These are phyloP conservation scores for Ariopsis seemanni DNA, from an alignment of 2,113 vertebrate genomes.

Conservation along the genomic window DNA sequence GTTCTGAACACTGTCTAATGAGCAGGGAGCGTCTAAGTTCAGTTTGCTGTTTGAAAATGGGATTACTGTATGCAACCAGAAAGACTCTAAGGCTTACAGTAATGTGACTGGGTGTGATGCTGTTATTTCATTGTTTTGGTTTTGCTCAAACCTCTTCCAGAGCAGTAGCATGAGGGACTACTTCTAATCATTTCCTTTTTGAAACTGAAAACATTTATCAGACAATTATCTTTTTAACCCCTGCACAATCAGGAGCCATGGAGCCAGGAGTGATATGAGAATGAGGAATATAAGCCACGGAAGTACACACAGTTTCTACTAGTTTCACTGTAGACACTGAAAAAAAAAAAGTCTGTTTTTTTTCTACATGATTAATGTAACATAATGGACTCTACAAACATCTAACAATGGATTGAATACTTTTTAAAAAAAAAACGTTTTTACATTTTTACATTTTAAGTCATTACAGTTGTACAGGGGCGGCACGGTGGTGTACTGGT, in stretches of 20 bases:
- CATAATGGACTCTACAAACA: too few relatives aligned
- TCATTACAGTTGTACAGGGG: too few relatives aligned
- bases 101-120: not conserved
- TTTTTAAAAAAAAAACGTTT: too few relatives aligned
- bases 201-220: not conserved
- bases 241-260: not conserved
- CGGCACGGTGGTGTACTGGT: too few relatives aligned
- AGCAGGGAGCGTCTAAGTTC: not conserved
- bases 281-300: too few relatives aligned
- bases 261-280: not conserved
- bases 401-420: not conserved
- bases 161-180: not conserved
- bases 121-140: not conserved
- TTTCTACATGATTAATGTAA: too few relatives aligned
- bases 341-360: too few relatives aligned
- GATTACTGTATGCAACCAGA: not conserved
- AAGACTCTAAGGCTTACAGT: not conserved
- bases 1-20: not conserved
- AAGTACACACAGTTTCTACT: not conserved
- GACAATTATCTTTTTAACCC: not conserved
- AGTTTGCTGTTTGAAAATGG: not conserved
- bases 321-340: not conserved
- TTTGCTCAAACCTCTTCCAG: not conserved
- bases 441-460: too few relatives aligned
- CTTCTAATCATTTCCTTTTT: not conserved